Evolutionary conservation across 2,113 vertebrate species (phyloP).

Genomic region (Corythornis vintsioides): DNA sequence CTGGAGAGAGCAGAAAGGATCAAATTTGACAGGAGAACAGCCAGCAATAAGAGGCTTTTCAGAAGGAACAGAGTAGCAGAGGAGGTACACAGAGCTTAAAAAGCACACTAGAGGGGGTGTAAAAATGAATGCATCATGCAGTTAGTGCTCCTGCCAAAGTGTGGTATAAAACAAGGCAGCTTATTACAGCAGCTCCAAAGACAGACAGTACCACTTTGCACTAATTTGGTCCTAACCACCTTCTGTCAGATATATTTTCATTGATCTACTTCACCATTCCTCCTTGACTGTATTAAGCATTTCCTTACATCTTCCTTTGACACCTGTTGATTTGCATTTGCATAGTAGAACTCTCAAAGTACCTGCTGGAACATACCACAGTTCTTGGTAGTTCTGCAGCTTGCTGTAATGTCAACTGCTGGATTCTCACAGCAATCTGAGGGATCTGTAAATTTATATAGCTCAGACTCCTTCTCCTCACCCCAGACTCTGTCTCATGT

Average conservation of each 20-base stretch:
- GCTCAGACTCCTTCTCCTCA: too few relatives aligned
- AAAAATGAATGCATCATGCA: neutral
- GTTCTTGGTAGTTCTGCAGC: too few relatives aligned
- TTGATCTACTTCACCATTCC: neutral
- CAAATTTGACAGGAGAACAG: neutral
- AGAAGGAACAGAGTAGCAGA: neutral
- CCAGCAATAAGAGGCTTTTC: neutral
- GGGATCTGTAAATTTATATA: too few relatives aligned
- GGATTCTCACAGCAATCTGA: too few relatives aligned
- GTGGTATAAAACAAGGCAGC: neutral
- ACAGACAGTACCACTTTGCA: neutral
- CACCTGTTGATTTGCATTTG: neutral
- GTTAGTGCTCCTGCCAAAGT: neutral
- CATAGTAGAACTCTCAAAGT: too few relatives aligned
- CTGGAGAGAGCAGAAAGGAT: neutral
- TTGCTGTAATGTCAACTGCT: too few relatives aligned
- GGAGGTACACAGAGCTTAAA: neutral
- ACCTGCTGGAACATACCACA: too few relatives aligned
- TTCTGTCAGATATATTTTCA: neutral
- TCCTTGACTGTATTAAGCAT: neutral
- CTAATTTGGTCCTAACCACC: neutral
- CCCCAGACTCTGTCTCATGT: too few relatives aligned
- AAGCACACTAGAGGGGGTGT: neutral
- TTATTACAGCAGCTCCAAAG: neutral
- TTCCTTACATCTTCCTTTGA: neutral